phyloP scores from a whole-genome alignment of 2,797 vertebrate genomes.

The Melanotaenia trifasciata region DNA sequence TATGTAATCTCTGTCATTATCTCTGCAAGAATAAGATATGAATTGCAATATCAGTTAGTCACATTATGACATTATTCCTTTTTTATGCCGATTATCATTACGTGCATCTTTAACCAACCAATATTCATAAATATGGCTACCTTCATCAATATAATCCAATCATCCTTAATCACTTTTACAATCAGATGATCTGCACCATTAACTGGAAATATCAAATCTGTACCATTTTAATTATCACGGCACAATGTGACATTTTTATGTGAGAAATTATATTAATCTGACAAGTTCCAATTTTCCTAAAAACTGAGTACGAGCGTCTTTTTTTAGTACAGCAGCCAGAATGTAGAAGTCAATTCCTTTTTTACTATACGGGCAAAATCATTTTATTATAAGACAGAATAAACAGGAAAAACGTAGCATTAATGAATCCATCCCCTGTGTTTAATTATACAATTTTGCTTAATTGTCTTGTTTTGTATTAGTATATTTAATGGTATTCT shows the following conservation, averaged over 20 bases:
- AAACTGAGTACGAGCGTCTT: neutral
- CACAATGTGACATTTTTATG: conserved; percentile 1
- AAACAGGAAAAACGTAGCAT: neutral
- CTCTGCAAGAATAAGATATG: neutral
- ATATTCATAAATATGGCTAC: conserved; percentile 1
- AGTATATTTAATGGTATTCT: conserved; percentile 2
- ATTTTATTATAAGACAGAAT: too few species aligned
- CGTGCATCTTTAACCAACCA: conserved; percentile 14
- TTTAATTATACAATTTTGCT: neutral
- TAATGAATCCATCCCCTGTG: neutral
- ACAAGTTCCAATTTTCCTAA: conserved; percentile 1
- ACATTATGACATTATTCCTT: neutral
- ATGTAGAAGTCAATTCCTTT: neutral
- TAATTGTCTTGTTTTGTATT: neutral
- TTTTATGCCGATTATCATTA: conserved; percentile 3
- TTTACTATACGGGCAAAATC: neutral
- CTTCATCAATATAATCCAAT: conserved; percentile 15
- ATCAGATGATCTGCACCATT: neutral
- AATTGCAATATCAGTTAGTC: neutral
- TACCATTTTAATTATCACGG: neutral
- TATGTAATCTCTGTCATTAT: neutral
- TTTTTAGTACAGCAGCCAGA: neutral
- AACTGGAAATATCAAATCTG: conserved; percentile 2
- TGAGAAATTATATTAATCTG: neutral
- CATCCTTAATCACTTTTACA: conserved; percentile 3